Evolutionary conservation across 2,797 vertebrate species (phyloP), one percentile per base, ranked within the genome.

Genomic region (Ptychobarbus kaznakovi): DNA sequence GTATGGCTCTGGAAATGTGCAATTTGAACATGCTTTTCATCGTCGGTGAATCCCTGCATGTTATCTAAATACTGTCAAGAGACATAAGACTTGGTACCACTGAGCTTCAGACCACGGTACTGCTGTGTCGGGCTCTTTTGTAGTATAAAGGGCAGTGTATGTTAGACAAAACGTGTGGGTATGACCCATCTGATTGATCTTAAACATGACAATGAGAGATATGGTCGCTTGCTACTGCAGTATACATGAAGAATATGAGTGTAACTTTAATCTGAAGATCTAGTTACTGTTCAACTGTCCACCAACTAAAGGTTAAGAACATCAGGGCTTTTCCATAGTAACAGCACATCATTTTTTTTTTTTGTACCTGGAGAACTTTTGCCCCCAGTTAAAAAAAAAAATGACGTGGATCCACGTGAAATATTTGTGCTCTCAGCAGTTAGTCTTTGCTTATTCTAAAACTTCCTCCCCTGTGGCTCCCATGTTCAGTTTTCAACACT

Each of bases 51-150:
- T 89, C 88, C 86, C 87, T 84, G 83, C 25, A 66, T 91, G 89
- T 90, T 92, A 88, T 92, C 89, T 89, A 93, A 93, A 91, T 87
- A 91, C 89, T 91, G 91, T 92, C 92, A 92, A 73, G 85, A 88
- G 89, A 89, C 83, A 87, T 88, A 85, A 89, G 81, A 87, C 83
- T 68, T 75, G 81, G 89, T 74, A 87, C 78, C 58, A 69, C 32
- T 35, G 80, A 90, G 73, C 84, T 86, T 80, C 85, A 81, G 51
- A 51, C 58, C 53, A 53, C 65, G 35, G 68, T 53, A 84, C 58
- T 84, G 70, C 35, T 35, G 76, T 85, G 61, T 56, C 53, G 25
- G 81, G 42, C 40, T 87, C 49, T 86, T 81, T 82, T 76, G 40
- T 66, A 69, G 65, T 49, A 32, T 28, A 76, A 69, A 56, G 51